Evolutionary conservation across 2,888 invertebrate genomes (phyloP), one percentile per base, ranked within the genome.

Genomic region (Cecidostiba fungosa): DNA sequence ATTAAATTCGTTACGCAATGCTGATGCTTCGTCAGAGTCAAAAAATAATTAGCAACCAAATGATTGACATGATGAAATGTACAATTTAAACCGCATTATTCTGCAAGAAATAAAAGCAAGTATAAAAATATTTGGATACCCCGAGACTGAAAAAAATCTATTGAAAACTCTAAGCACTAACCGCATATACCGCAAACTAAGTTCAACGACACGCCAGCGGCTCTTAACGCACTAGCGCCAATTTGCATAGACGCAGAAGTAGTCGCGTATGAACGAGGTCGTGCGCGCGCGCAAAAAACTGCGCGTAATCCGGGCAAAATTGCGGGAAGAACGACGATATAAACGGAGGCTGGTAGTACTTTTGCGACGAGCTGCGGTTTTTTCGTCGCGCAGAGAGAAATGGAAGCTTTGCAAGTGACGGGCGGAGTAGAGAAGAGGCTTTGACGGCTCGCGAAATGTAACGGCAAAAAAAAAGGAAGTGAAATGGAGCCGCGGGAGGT

Each of bases 301-400:
- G 39, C 32, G 26, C 70, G 70, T 77, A 79, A 84, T 74, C 74
- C 79, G 5, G 36, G 50, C n/a, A 10, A 72, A 84, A 84, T 84
- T 74, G 79, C 74, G 72, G 66, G 36, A 72, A 59, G 62, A 59
- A n/a, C 54, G 23, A 59, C 6, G 36, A 66, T 43, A 66, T 19
- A 78, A 54, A 62, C 19, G 43, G 16, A 47, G 16, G 39, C 54
- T n/a, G 54, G n/a, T 4, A n/a, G 54, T n/a, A 59, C n/a, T 23
- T 59, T 59, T 59, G 54, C 16, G 76, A 26, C 16, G 29, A 29
- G 32, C 76, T 19, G 50, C 36, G 76, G 26, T 43, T 76, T 76
- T 59, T 32, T n/a, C 76, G 43, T 29, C 76, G 32, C 54, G 3
- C 43, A 14, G 26, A 12, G 36, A 39, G 12, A 50, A 59, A 62